Conservation (phyloP, 2,888 invertebrate species). For the Nasonovia ribisnigri region DNA sequence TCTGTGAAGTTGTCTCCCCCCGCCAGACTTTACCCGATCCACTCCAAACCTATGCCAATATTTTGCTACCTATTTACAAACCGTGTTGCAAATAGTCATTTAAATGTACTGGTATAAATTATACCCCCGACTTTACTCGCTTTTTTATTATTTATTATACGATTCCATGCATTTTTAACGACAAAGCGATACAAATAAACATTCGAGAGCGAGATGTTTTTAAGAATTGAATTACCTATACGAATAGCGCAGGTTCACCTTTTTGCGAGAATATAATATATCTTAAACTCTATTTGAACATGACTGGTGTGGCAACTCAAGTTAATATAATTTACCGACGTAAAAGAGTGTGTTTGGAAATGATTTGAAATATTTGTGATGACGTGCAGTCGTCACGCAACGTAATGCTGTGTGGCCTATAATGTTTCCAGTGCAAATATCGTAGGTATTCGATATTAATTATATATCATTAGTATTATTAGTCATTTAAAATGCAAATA, state of each 20-base stretch:
- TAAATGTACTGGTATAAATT: background rate
- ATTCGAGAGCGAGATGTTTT: background rate
- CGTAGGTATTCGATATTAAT: background rate
- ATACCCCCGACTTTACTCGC: background rate
- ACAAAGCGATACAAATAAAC: background rate
- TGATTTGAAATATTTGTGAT: constrained; percentile 11
- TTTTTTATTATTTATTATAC: background rate
- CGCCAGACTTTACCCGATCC: too few species aligned
- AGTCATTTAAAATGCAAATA: background rate
- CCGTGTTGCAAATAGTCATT: too few species aligned
- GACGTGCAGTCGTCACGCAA: background rate
- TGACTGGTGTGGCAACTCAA: background rate
- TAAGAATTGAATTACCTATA: background rate
- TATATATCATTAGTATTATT: background rate
- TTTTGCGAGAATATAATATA: background rate
- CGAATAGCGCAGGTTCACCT: background rate
- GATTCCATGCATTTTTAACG: background rate
- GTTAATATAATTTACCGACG: too few species aligned
- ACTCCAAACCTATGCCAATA: too few species aligned
- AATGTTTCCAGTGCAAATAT: background rate
- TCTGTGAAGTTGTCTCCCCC: too few species aligned
- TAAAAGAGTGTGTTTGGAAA: background rate
- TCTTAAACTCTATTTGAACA: background rate
- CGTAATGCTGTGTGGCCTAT: too few species aligned
- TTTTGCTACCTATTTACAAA: too few species aligned